phyloP scores from a whole-genome alignment of 2,113 vertebrate genomes.

The Naja naja region DNA sequence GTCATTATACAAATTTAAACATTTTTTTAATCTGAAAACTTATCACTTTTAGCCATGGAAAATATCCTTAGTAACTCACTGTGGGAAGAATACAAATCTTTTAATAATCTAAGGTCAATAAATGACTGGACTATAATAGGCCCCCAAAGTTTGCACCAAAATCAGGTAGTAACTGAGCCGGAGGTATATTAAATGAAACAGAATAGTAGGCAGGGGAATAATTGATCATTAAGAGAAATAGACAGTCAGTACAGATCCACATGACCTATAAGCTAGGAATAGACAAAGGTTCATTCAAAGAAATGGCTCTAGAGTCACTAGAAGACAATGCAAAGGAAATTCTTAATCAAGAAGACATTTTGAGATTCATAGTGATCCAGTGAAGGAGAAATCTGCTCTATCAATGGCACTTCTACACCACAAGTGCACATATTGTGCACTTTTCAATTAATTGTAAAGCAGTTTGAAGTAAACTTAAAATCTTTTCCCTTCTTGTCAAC shows the following conservation, averaged over 20 bases:
- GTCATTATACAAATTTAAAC: not conserved
- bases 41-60: not conserved
- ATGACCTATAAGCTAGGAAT: not conserved
- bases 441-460: not conserved
- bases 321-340: not conserved
- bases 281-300: not conserved
- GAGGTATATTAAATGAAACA: not conserved
- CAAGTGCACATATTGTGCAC: not conserved
- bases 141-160: not conserved
- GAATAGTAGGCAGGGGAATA: not conserved
- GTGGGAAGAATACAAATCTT: not conserved
- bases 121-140: not conserved
- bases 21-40: not conserved
- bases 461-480: not conserved
- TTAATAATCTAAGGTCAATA: not conserved
- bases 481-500: not conserved
- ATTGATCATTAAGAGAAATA: not conserved
- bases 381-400: not conserved
- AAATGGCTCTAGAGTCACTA: not conserved
- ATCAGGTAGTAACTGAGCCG: not conserved
- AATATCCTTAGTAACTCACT: not conserved
- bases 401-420: not conserved
- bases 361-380: not conserved
- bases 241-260: not conserved
- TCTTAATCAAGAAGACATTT: not conserved